phyloP scores from a whole-genome alignment of 2,797 vertebrate genomes.

The Anomalospiza imberbis region DNA sequence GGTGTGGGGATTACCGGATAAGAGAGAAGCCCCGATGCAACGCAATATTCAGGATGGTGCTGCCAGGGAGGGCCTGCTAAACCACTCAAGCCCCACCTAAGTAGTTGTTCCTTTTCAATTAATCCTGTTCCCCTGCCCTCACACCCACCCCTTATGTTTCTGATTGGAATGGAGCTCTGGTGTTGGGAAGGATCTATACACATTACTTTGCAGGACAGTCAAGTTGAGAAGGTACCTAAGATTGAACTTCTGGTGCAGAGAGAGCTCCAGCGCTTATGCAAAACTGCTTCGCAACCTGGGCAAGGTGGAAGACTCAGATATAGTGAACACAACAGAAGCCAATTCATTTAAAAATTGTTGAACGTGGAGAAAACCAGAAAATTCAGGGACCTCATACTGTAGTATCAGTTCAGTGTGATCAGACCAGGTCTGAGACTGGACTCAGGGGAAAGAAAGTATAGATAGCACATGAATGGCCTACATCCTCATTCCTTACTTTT shows the following conservation, averaged over 20 bases:
- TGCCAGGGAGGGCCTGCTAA: not conserved
- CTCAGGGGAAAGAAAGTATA: not conserved
- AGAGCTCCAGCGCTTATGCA: not conserved
- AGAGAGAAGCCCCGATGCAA: not conserved
- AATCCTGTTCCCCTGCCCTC: too few species aligned
- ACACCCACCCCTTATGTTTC: not conserved
- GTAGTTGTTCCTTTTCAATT: not conserved
- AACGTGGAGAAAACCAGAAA: not conserved
- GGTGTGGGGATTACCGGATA: not conserved
- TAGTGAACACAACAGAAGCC: not conserved
- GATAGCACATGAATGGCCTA: not conserved
- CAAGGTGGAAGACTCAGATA: not conserved
- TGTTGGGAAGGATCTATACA: not conserved
- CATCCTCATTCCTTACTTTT: not conserved
- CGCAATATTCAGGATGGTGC: fast-evolving
- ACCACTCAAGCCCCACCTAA: not conserved
- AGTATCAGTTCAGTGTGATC: not conserved
- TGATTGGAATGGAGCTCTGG: not conserved
- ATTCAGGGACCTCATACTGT: not conserved
- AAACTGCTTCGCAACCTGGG: not conserved
- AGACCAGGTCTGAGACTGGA: not conserved
- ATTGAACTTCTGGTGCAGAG: not conserved
- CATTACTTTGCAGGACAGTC: not conserved
- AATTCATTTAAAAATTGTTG: not conserved
- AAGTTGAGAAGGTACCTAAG: not conserved